Base-by-base conservation (phyloP, 2,888 invertebrate genomes). In the Leptarthrus brevirostris region DNA sequence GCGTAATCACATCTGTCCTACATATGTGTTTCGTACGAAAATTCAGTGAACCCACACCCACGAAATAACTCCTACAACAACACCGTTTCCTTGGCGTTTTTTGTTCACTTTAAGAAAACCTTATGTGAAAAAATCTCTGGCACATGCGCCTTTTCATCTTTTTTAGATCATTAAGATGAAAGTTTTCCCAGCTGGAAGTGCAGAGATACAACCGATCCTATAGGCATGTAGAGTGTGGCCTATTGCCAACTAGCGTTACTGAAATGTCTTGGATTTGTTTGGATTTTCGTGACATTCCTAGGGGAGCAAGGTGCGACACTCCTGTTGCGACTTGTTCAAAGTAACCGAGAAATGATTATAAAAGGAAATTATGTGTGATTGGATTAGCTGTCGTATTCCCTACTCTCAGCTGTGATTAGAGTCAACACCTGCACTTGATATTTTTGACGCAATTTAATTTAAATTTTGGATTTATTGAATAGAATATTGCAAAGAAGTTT, bases 81-180 rank as follows among this genome's bases (percentile, higher is more conserved):
- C 61, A 61, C 36, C 40, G n/a, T 30, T 40, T 61, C 61, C 64
- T 26, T 34, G 6, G 49, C 49, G 18, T 16, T 6, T 49, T 8
- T 58, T 30, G 3, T 16, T 64, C 18, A 16, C 18, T 49, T 20
- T 49, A 49, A 49, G n/a, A n/a, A 49, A 49, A 18, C 49, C 16
- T 16, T 30, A 14, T 40, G 12, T 40, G 47, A 24, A 44, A 24
- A 56, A 53, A 22, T 64, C 26, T n/a, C 44, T 64, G 64, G 64
- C 64, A 64, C 64, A 64, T 64, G 64, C 64, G 64, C 64, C 64
- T 64, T 47, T 47, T 64, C 64, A 64, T 64, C 64, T 64, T 44
- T 44, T 64, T 64, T 64, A 44, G 47, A 64, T 44, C 44, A 44
- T 47, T 26, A 54, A 40, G 64, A 64, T 64, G 64, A 64, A 64